Base-by-base conservation (phyloP, 2,113 vertebrate species). In the Dendrocopos noguchii region DNA sequence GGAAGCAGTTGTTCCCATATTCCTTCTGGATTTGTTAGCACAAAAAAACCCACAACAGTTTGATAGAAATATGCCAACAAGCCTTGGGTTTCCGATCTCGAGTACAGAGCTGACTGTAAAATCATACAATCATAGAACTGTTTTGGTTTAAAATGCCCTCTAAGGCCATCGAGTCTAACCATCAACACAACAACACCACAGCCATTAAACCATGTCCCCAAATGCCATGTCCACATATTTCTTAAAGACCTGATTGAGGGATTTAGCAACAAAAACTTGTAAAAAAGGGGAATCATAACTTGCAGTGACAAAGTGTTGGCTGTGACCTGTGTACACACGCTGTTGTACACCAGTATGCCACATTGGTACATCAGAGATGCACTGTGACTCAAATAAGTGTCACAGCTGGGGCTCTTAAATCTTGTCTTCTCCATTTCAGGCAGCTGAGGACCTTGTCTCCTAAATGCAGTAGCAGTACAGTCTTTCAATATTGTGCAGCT, bases 261-360 rank as follows among this genome's bases (percentile, higher is more conserved):
- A 1, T 66, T 84, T 39, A 50, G 9, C 10, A 42, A n/a, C 70
- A 71, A 39, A 27, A 8, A 2, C 8, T 16, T 47, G 46, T 47
- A 47, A 47, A 28, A 61, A 67, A n/a, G 47, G 47, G 13, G 42
- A 59, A 68, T 47, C 4, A 0, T 33, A 15, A 28, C 10, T 22
- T 3, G 19, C 39, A 12, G 52, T 15, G 66, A 34, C 55, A 10
- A 9, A 68, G 84, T 6, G 12, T 46, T 56, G 15, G 29, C 50
- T 64, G 52, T 0, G 5, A 17, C 50, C 46, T 47, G 46, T 47
- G 18, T 47, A 19, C 46, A 47, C 46, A 47, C 46, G 0, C 68
- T 56, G 74, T 2, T 10, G 39, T 31, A 5, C 29, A 0, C 11
- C 9, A 39, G 50, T 24, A 6, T 0, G 2, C 31, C 0, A 1